Evolutionary conservation across 2,888 invertebrate genomes (phyloP), one percentile per base, ranked within the genome.

Genomic region (Chymomyza amoena): DNA sequence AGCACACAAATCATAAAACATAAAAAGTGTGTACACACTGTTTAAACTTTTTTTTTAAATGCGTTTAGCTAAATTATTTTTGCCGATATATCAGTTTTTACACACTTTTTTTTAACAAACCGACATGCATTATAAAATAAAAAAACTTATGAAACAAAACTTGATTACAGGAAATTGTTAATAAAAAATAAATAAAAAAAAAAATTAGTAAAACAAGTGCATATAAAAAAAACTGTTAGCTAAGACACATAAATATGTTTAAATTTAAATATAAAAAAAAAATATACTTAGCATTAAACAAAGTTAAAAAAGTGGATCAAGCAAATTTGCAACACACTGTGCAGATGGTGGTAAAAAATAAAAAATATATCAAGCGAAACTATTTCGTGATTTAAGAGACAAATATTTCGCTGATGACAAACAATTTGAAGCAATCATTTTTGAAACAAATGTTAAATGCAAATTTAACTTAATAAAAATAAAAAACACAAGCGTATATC

Each of bases 401-500:
- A 89, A 89, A 90, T 89, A 89, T 89, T 89, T 89, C 89, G 89
- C 89, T 90, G 90, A 87, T 79, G 90, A 88, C 89, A 81, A 83
- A 81, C 81, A 89, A 88, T 90, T 90, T 83, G 87, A 90, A 89
- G 90, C 89, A 89, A 89, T 89, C 89, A 89, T 89, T 89, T 86
- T 89, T 88, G 84, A 90, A 84, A 74, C 78, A 88, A 82, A 70
- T 73, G 28, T 51, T 28, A 50, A 62, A 50, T 18, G 13, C 20
- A 50, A 50, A 50, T 50, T 45, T 72, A 67, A 69, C 77, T 77
- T 76, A 76, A 75, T 63, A 68, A 77, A 72, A 54, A 72, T 69
- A 69, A 52, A 76, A 69, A 76, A 77, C 78, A 66, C 70, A 75
- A 76, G 56, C 74, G 81, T 85, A 88, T 88, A 88, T 87, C 75